A percentile compares a stretch with the other conserved stretches of the same genome.
Conservation (phyloP, 2,888 invertebrate species). For the Parelbella ahira region DNA sequence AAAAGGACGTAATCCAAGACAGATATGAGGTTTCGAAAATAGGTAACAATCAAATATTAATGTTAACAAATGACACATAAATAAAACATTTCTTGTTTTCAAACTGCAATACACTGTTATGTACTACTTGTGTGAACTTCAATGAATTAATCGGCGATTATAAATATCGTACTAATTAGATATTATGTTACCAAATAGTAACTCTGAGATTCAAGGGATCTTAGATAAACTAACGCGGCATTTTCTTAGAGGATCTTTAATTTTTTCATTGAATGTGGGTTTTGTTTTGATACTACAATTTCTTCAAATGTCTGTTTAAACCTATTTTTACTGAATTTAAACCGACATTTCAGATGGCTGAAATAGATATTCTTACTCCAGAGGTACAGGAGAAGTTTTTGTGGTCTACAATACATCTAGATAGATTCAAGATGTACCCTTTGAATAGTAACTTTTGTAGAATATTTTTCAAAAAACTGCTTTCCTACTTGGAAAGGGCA, state of each 20-base stretch:
- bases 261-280: conserved; percentile 26
- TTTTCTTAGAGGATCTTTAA: conserved; percentile 22
- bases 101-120: too few species aligned
- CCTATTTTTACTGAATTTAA: too few species aligned
- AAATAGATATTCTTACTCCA: conserved; percentile 57
- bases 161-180: too few species aligned
- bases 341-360: conserved; percentile 42
- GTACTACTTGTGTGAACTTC: too few species aligned
- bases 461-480: conserved; percentile 83
- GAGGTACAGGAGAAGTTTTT: conserved; percentile 81
- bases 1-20: too few species aligned
- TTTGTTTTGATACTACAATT: neutral
- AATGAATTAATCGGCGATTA: too few species aligned
- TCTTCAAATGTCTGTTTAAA: too few species aligned
- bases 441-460: conserved; percentile 82
- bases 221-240: conserved; percentile 11
- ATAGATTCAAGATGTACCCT: conserved; percentile 80
- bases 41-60: too few species aligned
- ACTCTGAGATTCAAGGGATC: conserved; percentile 2
- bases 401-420: conserved; percentile 77
- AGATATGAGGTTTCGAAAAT: too few species aligned
- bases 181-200: conserved; percentile 6
- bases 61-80: too few species aligned
- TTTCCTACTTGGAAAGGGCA: conserved; percentile 77
- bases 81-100: too few species aligned